Percentiles rank a stretch among this genome's conserved stretches.
These are phyloP conservation scores for Meiosimyza platycephala DNA, from an alignment of 2,888 invertebrate genomes.

Conservation along the genomic window DNA sequence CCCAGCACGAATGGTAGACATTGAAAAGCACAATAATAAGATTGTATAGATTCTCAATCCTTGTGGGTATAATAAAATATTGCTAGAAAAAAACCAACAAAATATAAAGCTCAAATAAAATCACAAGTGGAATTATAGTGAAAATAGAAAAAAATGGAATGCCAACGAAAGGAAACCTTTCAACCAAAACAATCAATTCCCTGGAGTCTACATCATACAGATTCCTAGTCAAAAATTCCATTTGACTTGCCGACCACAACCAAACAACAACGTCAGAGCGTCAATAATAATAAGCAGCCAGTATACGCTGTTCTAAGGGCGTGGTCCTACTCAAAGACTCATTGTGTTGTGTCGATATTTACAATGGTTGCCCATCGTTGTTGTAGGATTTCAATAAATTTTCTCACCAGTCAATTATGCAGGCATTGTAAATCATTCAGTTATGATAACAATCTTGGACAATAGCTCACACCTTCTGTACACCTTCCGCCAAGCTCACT, in stretches of 20 bases:
- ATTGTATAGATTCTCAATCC: constrained; percentile 8
- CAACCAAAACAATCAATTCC: constrained; percentile 20
- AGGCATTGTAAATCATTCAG: constrained; percentile 52
- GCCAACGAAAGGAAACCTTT: background rate
- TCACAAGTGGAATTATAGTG: constrained; percentile 28
- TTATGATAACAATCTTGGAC: constrained; percentile 47
- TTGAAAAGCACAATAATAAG: background rate
- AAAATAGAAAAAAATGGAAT: background rate
- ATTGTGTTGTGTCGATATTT: too few relatives aligned
- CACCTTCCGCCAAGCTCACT: too few relatives aligned
- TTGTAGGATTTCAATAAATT: constrained; percentile 46
- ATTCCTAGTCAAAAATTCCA: too few relatives aligned
- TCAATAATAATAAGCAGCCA: too few relatives aligned
- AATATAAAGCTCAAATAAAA: constrained; percentile 6
- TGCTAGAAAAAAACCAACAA: background rate
- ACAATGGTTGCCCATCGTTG: too few relatives aligned
- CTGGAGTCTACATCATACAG: background rate
- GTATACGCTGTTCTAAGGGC: too few relatives aligned
- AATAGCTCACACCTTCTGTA: constrained; percentile 46
- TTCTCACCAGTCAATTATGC: constrained; percentile 52
- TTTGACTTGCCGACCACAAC: too few relatives aligned
- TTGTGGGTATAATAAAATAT: constrained; percentile 14
- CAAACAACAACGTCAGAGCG: too few relatives aligned
- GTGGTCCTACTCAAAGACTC: too few relatives aligned
- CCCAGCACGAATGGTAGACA: constrained; percentile 20